Conservation (phyloP, 2,888 invertebrate species). For the Standfussiana lucernea region DNA sequence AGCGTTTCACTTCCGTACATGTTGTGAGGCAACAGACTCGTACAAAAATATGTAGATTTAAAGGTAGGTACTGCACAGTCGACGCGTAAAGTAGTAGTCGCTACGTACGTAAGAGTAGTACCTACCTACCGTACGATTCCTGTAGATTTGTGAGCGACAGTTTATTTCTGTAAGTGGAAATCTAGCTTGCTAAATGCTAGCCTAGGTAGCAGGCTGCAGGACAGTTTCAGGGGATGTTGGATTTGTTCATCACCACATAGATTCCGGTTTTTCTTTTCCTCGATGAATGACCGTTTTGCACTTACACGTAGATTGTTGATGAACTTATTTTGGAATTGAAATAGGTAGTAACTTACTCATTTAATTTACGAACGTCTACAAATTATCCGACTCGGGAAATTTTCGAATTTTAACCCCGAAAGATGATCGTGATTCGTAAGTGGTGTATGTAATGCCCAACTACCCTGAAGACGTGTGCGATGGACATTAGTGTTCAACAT, state of each 20-base stretch:
- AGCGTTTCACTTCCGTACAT: constrained; percentile 35
- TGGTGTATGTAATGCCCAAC: neutral
- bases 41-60: constrained; percentile 28
- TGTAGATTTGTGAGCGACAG: neutral
- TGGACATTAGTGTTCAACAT: neutral
- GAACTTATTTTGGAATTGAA: neutral
- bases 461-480: neutral
- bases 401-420: neutral
- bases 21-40: constrained; percentile 26
- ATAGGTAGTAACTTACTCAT: neutral
- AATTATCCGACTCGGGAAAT: no score
- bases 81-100: no score
- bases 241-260: neutral
- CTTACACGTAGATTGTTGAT: neutral
- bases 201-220: neutral
- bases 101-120: neutral
- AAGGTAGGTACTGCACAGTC: neutral
- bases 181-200: neutral
- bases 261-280: neutral
- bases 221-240: neutral
- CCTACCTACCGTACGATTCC: neutral
- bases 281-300: neutral
- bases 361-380: neutral
- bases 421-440: neutral
- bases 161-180: neutral